Base-by-base conservation (phyloP, 1,140 invertebrate species). In the Pseudomyrmex flavicornis region DNA sequence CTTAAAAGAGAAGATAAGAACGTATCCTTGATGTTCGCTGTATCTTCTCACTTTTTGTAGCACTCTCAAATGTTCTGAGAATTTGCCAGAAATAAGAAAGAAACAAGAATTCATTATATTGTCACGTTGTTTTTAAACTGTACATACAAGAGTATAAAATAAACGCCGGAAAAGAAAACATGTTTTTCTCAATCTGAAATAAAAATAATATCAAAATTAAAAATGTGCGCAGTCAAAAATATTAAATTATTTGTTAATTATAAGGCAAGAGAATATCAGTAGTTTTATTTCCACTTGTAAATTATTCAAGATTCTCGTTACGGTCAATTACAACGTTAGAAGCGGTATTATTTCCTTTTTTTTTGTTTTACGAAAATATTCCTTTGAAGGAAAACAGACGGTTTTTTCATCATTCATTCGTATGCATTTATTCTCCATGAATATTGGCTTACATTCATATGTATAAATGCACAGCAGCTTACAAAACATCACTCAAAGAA, bases 391-490 rank as follows among this genome's bases (percentile, higher is more conserved):
- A 82, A 85, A 85, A 68, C 17, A 68, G n/a, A 59, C 0, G 15
- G 12, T 12, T 65, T 68, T 46, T 17, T 22, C 26, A 13, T 54
- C 56, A 13, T 54, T 13, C 46, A 50, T 52, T 4, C 48, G 1
- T 62, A 58, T 26, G 10, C 15, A 17, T 65, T 58, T 82, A 46
- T 63, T 63, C 44, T 69, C n/a, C 48, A 20, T 73, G 15, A 77
- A 77, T 56, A 59, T 13, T 48, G 9, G 12, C 4, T 50, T 72
- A 59, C 59, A 46, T 61, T 52, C 20, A 54, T 17, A 56, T 17
- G 35, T 58, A 56, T 73, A 82, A 59, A 61, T 82, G 68, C 56
- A 35, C 56, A 70, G 56, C 8, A 80, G 59, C 46, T 58, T 80
- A 56, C 15, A 15, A 8, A 15, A 46, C 12, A 74, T 59, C 50